Conservation (phyloP, 1,140 invertebrate genomes). For the Fragariocoptes setiger region DNA sequence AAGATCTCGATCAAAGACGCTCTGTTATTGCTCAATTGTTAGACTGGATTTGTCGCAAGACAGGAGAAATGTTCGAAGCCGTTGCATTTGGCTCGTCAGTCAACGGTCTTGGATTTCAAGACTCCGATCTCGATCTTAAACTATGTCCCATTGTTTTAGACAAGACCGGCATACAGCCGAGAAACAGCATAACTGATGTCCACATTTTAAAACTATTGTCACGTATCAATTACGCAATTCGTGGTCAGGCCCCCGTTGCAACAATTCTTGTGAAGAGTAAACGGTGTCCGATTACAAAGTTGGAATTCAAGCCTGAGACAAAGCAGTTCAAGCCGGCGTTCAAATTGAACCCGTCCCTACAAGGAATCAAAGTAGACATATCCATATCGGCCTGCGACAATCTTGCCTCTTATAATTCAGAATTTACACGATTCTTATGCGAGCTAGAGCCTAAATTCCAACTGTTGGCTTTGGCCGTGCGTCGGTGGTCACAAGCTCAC, state of each 20-base stretch:
- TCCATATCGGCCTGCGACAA: neutral
- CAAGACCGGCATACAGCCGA: neutral
- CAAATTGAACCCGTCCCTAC: neutral
- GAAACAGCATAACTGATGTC: too few species aligned
- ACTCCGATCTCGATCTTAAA: neutral
- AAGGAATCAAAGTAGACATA: neutral
- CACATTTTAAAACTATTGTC: too few species aligned
- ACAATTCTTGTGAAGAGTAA: neutral
- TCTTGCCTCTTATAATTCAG: neutral
- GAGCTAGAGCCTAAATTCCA: neutral
- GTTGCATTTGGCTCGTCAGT: neutral
- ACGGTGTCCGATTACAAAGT: neutral
- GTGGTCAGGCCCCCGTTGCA: neutral
- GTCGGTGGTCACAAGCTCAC: neutral
- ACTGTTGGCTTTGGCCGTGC: neutral
- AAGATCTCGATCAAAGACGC: neutral
- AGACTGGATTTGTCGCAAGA: neutral
- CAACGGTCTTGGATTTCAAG: neutral
- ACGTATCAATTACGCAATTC: neutral
- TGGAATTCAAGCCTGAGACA: neutral
- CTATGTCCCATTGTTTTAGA: neutral
- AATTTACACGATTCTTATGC: neutral
- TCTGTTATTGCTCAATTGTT: neutral
- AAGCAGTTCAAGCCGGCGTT: neutral
- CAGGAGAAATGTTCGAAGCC: neutral